Conservation (phyloP, 2,113 vertebrate genomes). For the Trichomycterus rosablanca region DNA sequence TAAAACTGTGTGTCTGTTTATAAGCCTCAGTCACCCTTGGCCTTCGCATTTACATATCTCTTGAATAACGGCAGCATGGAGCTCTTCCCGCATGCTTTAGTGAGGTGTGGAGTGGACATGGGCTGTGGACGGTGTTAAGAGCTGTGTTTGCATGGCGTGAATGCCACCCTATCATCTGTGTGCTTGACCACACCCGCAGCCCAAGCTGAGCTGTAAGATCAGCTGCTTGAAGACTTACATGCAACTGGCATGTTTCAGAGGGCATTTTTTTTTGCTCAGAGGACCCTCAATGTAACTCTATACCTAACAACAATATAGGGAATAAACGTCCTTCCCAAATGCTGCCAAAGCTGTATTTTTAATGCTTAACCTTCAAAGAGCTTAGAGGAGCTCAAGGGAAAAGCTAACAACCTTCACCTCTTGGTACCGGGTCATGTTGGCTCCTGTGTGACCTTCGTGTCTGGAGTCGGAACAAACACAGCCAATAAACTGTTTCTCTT, state of each 20-base stretch:
- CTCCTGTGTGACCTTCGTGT: slow-evolving; percentile 52
- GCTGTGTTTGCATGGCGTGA: background rate
- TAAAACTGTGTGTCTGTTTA: no score
- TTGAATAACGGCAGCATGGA: no score
- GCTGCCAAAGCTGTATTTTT: background rate
- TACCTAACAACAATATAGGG: no score
- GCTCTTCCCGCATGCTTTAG: no score
- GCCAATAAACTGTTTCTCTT: slow-evolving; percentile 43
- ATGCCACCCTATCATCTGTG: slow-evolving; percentile 22
- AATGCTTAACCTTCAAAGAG: background rate
- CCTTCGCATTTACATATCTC: no score
- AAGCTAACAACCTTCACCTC: slow-evolving; percentile 6
- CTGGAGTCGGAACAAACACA: slow-evolving; percentile 49
- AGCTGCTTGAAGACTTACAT: slow-evolving; percentile 8
- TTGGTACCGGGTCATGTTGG: slow-evolving; percentile 41
- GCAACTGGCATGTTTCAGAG: background rate
- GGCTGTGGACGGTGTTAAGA: slow-evolving; percentile 17
- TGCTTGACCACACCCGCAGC: slow-evolving; percentile 6
- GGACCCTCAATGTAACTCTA: no score
- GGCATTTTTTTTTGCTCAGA: no score
- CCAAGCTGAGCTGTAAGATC: background rate
- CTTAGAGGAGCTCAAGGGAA: background rate
- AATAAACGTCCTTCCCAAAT: no score
- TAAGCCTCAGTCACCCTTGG: no score
- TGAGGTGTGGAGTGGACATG: background rate